Base-by-base conservation (phyloP, 2,113 vertebrate species). In the Epinephelus moara region DNA sequence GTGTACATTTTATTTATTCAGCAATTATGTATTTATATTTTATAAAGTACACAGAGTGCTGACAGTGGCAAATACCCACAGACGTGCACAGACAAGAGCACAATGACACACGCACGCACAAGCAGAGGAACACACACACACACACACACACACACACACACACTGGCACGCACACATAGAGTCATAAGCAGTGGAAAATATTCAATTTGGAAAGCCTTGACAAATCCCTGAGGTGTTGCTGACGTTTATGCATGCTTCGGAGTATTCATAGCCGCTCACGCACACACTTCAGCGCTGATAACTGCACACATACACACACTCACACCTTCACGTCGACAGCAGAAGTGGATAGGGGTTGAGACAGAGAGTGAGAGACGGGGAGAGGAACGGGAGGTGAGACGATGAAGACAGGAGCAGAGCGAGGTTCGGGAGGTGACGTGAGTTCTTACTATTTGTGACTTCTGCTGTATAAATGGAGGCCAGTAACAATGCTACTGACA, bases 391-490 rank as follows among this genome's bases (percentile, higher is more conserved):
- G 70, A 76, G 86, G 79, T 85, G 83, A 89, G 85, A 67, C 33
- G 64, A 76, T 66, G 67, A 59, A 87, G 89, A 79, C 78, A 75
- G 70, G 73, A 45, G 63, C 67, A 74, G 74, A 82, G 55, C 42
- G 27, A 77, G 79, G 68, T 74, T 73, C 30, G 50, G 56, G 68
- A 78, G 85, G 86, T 80, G 86, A 90, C 42, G n/a, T 49, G 83
- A 80, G 82, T 83, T 88, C 83, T 78, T 23, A 78, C 80, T 75
- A 63, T 88, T 85, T 85, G 82, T 85, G 84, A 83, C 75, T 27
- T 95, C 96, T 96, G 89, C 95, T 92, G 95, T 82, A 91, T 95
- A 92, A 96, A 96, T 93, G 79, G 91, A 94, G 92, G 91, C 94
- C 88, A 84, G 94, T 96, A 96, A 86, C 90, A 89, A 92, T 87